A percentile compares a stretch with the other conserved stretches of the same genome.
Conservation (phyloP, 2,888 invertebrate genomes). For the Stictocephala bisonia region DNA sequence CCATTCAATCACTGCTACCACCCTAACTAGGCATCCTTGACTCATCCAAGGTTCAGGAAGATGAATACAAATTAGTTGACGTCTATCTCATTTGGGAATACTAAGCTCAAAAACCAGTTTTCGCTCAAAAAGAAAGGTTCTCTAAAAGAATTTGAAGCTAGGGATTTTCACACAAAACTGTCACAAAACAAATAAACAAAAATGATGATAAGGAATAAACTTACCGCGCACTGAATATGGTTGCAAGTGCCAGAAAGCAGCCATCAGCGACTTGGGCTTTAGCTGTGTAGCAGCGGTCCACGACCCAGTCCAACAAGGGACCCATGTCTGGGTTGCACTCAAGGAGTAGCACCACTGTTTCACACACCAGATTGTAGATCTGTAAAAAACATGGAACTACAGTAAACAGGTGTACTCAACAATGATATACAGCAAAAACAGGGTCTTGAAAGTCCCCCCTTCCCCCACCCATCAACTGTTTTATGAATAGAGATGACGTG, state of each 20-base stretch:
- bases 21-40: too few species aligned
- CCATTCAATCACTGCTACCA: too few species aligned
- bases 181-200: not conserved
- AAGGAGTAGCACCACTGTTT: slow-evolving; percentile 91
- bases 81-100: too few species aligned
- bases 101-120: too few species aligned
- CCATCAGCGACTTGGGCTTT: slow-evolving; percentile 92
- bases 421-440: too few species aligned
- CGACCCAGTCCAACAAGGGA: slow-evolving; percentile 95
- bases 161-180: not conserved
- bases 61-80: too few species aligned
- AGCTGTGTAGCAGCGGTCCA: slow-evolving; percentile 97
- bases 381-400: slow-evolving; percentile 64
- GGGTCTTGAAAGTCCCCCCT: too few species aligned
- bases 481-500: too few species aligned
- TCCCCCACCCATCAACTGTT: too few species aligned
- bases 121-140: too few species aligned
- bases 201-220: slow-evolving; percentile 53
- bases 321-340: slow-evolving; percentile 96
- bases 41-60: too few species aligned
- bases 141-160: not conserved
- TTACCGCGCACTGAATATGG: slow-evolving; percentile 95
- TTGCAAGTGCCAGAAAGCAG: slow-evolving; percentile 95
- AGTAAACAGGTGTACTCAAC: too few species aligned
- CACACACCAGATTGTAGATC: slow-evolving; percentile 91